Conservation (phyloP, 2,113 vertebrate species). For the Pitta sordida region DNA sequence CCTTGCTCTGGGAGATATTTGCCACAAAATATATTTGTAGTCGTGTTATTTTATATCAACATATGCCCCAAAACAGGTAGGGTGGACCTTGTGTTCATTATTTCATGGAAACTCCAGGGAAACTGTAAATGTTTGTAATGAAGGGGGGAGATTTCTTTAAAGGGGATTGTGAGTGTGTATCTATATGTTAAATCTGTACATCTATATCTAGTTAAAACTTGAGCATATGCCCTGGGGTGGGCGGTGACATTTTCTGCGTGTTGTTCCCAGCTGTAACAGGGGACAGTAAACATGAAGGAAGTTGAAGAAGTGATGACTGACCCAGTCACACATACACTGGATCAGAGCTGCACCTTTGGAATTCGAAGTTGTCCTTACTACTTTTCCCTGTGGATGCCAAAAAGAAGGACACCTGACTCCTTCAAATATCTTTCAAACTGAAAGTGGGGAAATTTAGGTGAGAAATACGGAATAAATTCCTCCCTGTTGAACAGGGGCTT, state of each 20-base stretch:
- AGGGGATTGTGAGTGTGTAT: too few relatives aligned
- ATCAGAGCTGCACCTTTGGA: neutral
- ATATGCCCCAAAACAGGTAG: conserved; percentile 16
- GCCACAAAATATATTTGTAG: neutral
- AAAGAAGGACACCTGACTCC: neutral
- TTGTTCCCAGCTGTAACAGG: neutral
- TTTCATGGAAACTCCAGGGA: neutral
- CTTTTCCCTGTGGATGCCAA: neutral
- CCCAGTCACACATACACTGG: accelerated
- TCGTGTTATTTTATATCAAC: neutral
- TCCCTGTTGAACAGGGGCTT: too few relatives aligned
- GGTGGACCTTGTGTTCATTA: neutral
- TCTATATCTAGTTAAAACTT: neutral
- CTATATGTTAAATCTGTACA: neutral
- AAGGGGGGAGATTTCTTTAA: neutral
- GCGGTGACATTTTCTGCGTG: neutral
- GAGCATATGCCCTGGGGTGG: neutral
- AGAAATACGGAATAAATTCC: neutral
- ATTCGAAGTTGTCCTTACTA: accelerated
- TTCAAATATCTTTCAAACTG: neutral
- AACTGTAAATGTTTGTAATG: neutral
- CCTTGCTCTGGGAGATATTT: neutral
- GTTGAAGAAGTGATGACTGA: neutral
- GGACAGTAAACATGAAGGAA: too few relatives aligned
- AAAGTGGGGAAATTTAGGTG: neutral